These are phyloP conservation scores for Sinocyclocheilus anophthalmus DNA, from an alignment of 2,113 vertebrate genomes.

Conservation along the genomic window DNA sequence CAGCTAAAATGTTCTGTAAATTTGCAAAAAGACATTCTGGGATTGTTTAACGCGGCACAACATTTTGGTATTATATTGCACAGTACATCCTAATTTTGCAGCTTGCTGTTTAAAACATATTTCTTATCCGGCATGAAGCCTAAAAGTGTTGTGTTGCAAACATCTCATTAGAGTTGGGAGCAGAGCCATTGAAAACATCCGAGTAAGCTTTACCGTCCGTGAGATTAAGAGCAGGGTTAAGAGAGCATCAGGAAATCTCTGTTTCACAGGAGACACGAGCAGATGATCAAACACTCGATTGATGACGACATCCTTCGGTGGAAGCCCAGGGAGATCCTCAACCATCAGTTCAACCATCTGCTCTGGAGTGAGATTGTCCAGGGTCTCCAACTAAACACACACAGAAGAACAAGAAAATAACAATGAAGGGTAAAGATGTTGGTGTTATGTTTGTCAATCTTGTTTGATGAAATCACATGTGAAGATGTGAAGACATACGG, in stretches of 20 bases:
- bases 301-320: slow-evolving; percentile 57
- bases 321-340: slow-evolving; percentile 31
- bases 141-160: too few species aligned
- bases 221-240: slow-evolving; percentile 16
- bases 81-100: too few species aligned
- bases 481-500: slow-evolving; percentile 57
- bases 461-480: background rate
- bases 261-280: slow-evolving; percentile 23
- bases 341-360: slow-evolving; percentile 68
- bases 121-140: too few species aligned
- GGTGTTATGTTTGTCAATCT: background rate
- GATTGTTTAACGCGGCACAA: too few species aligned
- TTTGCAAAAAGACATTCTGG: too few species aligned
- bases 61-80: too few species aligned
- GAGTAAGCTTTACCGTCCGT: slow-evolving; percentile 51
- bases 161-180: too few species aligned
- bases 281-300: slow-evolving; percentile 63
- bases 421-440: background rate
- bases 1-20: too few species aligned
- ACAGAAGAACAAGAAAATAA: background rate
- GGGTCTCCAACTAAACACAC: slow-evolving; percentile 61
- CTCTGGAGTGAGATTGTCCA: slow-evolving; percentile 56
- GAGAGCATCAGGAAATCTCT: slow-evolving; percentile 57
- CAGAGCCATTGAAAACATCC: background rate
- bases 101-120: too few species aligned